Conservation (phyloP, 2,888 invertebrate species). For the Linyphia triangularis region DNA sequence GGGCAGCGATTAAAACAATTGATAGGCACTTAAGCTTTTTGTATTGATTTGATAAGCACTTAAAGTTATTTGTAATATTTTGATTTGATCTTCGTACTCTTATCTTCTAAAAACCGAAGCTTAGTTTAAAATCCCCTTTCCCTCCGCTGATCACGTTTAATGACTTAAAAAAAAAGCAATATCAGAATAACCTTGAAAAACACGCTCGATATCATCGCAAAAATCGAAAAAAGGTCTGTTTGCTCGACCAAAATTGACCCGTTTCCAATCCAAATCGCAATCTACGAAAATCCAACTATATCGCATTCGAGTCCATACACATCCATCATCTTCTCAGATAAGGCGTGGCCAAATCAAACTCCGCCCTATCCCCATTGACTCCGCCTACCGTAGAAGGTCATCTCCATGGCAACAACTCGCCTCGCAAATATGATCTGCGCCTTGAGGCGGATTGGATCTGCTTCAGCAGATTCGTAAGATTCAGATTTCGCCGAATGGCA, state of each 20-base stretch:
- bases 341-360: background rate
- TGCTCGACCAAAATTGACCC: slow-evolving; percentile 39
- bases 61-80: too few relatives aligned
- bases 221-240: slow-evolving; percentile 49
- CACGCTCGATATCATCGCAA: slow-evolving; percentile 24
- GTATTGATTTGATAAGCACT: too few relatives aligned
- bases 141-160: too few relatives aligned
- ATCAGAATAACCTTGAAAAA: slow-evolving; percentile 39
- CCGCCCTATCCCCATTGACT: slow-evolving; percentile 23
- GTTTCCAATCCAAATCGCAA: slow-evolving; percentile 42
- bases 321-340: slow-evolving; percentile 17
- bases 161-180: slow-evolving; percentile 11
- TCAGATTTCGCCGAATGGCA: slow-evolving; percentile 38
- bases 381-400: slow-evolving; percentile 57
- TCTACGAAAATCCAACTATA: slow-evolving; percentile 36
- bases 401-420: slow-evolving; percentile 54
- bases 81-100: too few relatives aligned
- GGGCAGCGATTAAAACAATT: too few relatives aligned
- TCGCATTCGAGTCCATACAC: slow-evolving; percentile 62
- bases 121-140: too few relatives aligned
- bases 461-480: slow-evolving; percentile 52
- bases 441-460: slow-evolving; percentile 40
- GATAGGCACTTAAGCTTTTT: too few relatives aligned
- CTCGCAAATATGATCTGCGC: slow-evolving; percentile 31
- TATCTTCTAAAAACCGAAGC: too few relatives aligned